Percentiles rank a stretch among this genome's conserved stretches.
Conservation (phyloP, 92 coral and sea anemone genomes). For the Hydrozoanthus gracilis region DNA sequence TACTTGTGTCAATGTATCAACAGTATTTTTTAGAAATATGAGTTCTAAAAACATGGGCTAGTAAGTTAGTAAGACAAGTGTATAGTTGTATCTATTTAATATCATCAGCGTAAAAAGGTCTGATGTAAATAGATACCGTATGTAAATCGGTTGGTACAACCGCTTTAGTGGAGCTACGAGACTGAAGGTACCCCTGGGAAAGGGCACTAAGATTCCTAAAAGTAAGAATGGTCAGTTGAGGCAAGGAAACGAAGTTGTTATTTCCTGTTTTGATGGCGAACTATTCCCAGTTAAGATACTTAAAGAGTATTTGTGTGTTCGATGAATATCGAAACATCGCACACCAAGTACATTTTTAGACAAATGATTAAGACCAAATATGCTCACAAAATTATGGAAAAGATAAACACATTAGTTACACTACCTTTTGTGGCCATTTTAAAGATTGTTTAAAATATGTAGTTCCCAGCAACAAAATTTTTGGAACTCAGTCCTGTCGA, state of each 20-base stretch:
- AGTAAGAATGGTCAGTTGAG: neutral
- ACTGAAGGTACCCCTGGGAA: too few species aligned
- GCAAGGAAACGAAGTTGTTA: too few species aligned
- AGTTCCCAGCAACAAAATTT: neutral
- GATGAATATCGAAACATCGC: neutral
- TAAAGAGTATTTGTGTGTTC: neutral
- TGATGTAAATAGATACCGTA: too few species aligned
- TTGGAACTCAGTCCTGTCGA: neutral
- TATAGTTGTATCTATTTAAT: too few species aligned
- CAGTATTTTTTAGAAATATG: too few species aligned
- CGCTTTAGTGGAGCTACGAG: too few species aligned
- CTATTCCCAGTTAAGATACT: too few species aligned
- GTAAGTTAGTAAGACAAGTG: too few species aligned
- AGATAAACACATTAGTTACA: neutral
- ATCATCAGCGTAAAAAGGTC: too few species aligned
- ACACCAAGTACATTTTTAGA: neutral
- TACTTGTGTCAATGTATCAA: too few species aligned
- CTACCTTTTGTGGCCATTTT: neutral
- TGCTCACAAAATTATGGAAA: neutral
- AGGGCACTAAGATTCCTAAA: neutral
- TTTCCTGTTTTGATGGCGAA: neutral
- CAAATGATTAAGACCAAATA: neutral
- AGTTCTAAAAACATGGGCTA: too few species aligned
- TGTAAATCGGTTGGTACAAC: too few species aligned
- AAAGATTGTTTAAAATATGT: neutral